phyloP scores from a whole-genome alignment of 2,113 vertebrate genomes.

The Gasterosteus nipponicus region DNA sequence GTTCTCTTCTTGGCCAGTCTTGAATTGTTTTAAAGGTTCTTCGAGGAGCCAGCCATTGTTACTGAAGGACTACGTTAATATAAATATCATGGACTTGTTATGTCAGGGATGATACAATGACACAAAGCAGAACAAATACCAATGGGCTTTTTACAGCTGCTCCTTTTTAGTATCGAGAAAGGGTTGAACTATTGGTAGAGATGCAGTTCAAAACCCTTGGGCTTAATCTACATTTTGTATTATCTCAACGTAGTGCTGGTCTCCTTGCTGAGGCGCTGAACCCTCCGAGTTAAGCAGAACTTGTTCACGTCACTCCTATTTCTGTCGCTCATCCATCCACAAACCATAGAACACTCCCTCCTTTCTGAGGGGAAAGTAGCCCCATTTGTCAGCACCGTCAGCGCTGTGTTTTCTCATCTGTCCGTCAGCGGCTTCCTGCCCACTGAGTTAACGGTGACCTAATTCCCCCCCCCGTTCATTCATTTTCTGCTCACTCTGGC shows the following conservation, averaged over 20 bases:
- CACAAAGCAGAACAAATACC: not conserved
- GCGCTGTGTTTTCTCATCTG: constrained; percentile 68
- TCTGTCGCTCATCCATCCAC: constrained; percentile 66
- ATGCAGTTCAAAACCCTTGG: not conserved
- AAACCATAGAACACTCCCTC: constrained; percentile 54
- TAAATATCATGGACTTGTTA: not conserved
- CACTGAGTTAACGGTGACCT: constrained; percentile 63
- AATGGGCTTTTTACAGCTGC: not conserved
- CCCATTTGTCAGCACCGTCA: constrained; percentile 68
- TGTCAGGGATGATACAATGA: not conserved
- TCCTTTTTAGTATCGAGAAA: not conserved
- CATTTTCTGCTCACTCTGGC: constrained; percentile 28
- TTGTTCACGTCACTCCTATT: constrained; percentile 55
- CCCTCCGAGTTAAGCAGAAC: constrained; percentile 33
- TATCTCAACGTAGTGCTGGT: not conserved
- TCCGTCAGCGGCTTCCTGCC: constrained; percentile 62
- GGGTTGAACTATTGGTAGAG: too few species aligned
- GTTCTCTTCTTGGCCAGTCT: not conserved
- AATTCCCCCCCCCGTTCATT: constrained; percentile 58
- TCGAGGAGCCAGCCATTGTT: not conserved
- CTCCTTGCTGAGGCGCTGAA: constrained; percentile 2
- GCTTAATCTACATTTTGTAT: constrained; percentile 9
- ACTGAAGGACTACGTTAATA: not conserved
- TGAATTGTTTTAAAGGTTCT: not conserved
- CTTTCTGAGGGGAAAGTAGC: constrained; percentile 53